phyloP scores from a whole-genome alignment of 2,113 vertebrate genomes.

The Anguilla japonica region DNA sequence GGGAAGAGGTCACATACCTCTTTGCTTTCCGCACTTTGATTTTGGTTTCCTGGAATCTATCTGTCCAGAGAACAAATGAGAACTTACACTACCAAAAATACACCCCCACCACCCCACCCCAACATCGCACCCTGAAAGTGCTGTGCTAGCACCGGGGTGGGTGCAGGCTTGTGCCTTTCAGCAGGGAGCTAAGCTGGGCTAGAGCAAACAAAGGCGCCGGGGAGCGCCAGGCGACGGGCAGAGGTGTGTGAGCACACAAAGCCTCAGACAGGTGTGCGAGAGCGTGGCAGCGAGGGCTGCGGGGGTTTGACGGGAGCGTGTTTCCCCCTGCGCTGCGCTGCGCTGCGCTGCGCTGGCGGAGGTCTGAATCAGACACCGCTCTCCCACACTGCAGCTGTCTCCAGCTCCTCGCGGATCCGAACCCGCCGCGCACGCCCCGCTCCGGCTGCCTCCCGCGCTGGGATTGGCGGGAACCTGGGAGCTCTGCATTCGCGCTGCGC shows the following conservation, averaged over 20 bases:
- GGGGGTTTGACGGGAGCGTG: background rate
- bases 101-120: too few relatives aligned
- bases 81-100: background rate
- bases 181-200: background rate
- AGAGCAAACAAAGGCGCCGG: background rate
- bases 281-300: background rate
- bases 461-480: constrained; percentile 56
- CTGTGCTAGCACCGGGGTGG: background rate
- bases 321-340: background rate
- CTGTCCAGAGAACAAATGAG: background rate
- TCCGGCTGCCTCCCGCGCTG: constrained; percentile 28
- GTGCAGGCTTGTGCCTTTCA: constrained; percentile 7
- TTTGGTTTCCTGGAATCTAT: too few relatives aligned
- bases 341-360: constrained; percentile 18
- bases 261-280: background rate
- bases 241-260: background rate
- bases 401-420: constrained; percentile 35
- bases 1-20: background rate
- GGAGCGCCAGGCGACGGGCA: background rate
- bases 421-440: constrained; percentile 38
- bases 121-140: background rate
- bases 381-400: constrained; percentile 62
- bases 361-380: constrained; percentile 49
- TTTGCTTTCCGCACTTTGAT: background rate
- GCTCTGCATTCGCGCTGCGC: constrained; percentile 66